phyloP scores from a whole-genome alignment of 1,140 invertebrate species.

The Saccostrea cuccullata region DNA sequence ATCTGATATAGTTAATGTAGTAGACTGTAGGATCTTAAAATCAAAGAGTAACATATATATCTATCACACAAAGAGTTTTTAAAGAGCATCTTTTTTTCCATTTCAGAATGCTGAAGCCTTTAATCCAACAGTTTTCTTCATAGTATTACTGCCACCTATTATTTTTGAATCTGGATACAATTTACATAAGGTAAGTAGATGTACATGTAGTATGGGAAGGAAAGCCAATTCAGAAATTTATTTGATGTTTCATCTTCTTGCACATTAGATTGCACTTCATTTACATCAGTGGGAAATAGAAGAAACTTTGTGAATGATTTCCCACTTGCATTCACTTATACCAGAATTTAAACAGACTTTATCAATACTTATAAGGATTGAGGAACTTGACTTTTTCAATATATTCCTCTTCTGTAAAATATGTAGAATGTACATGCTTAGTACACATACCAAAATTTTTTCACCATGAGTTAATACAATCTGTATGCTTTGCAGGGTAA shows the following conservation, averaged over 20 bases:
- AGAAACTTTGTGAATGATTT: no score
- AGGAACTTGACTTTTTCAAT: no score
- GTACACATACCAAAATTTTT: no score
- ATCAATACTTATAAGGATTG: no score
- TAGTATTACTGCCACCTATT: slow-evolving; percentile 97
- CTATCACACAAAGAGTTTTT: background rate
- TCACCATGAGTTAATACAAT: no score
- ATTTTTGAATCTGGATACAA: slow-evolving; percentile 99
- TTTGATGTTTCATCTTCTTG: background rate
- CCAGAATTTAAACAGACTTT: no score
- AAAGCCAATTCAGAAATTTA: background rate
- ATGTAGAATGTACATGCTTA: no score
- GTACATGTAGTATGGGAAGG: background rate
- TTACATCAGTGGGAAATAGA: no score
- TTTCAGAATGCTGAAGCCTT: slow-evolving; percentile 94
- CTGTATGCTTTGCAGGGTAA: slow-evolving; percentile 84
- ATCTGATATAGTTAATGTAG: background rate
- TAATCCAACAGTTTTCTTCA: slow-evolving; percentile 97
- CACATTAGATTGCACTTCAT: no score
- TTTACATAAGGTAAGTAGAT: slow-evolving; percentile 89
- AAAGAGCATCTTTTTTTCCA: slow-evolving; percentile 57
- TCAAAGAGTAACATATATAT: background rate
- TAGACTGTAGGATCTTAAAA: no score
- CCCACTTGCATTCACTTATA: no score
- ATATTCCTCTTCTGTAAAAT: no score